phyloP scores from a whole-genome alignment of 2,888 invertebrate species.

The Diadromus collaris region DNA sequence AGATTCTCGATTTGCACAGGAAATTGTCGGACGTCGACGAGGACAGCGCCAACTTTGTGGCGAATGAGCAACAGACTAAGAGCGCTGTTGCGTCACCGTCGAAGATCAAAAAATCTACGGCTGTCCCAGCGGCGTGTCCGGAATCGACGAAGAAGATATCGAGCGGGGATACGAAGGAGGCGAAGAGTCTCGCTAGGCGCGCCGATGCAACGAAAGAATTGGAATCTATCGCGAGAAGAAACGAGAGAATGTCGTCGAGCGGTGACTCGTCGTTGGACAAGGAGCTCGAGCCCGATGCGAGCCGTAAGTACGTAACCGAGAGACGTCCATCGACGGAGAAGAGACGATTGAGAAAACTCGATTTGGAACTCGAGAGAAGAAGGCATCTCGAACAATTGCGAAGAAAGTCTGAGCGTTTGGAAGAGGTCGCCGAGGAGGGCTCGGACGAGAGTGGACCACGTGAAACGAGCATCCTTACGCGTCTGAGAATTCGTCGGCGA shows the following conservation, averaged over 20 bases:
- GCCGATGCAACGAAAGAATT: slow-evolving; percentile 44
- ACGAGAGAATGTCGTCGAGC: slow-evolving; percentile 57
- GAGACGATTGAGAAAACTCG: slow-evolving; percentile 61
- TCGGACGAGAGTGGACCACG: slow-evolving; percentile 66
- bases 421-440: slow-evolving; percentile 64
- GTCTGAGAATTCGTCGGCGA: slow-evolving; percentile 72
- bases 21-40: slow-evolving; percentile 69
- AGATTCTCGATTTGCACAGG: slow-evolving; percentile 76
- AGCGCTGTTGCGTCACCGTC: slow-evolving; percentile 31
- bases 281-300: slow-evolving; percentile 55
- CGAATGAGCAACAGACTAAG: slow-evolving; percentile 19
- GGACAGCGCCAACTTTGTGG: slow-evolving; percentile 40
- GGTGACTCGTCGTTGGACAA: slow-evolving; percentile 60
- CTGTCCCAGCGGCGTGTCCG: slow-evolving; percentile 47
- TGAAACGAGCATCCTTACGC: slow-evolving; percentile 72
- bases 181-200: slow-evolving; percentile 37
- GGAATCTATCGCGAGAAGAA: slow-evolving; percentile 55
- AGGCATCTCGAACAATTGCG: slow-evolving; percentile 70
- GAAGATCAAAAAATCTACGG: slow-evolving; percentile 28
- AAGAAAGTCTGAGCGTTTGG: slow-evolving; percentile 71
- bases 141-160: slow-evolving; percentile 65
- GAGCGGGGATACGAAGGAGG: slow-evolving; percentile 35
- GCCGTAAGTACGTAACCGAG: slow-evolving; percentile 44
- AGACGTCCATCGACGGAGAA: slow-evolving; percentile 59
- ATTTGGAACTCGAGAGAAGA: slow-evolving; percentile 67